Evolutionary conservation across 2,888 invertebrate genomes (phyloP).

Genomic region (Amblyteles armatorius): DNA sequence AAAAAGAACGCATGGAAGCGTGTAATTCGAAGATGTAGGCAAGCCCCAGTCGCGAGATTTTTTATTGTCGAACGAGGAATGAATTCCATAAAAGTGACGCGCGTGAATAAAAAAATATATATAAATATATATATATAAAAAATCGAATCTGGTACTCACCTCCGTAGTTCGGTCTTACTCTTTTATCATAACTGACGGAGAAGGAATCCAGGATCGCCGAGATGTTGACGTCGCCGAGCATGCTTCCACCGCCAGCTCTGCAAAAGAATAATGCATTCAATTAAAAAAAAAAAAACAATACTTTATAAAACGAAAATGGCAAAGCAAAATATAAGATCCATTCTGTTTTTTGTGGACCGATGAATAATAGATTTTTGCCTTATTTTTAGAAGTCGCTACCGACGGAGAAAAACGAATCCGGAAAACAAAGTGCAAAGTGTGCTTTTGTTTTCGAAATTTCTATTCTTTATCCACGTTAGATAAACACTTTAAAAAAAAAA

Average conservation of each 20-base stretch:
- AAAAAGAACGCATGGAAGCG: neutral
- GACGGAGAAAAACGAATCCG: neutral
- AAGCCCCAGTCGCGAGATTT: conserved; percentile 35
- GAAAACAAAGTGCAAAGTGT: neutral
- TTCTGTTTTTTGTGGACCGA: too few relatives aligned
- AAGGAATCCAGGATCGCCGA: conserved; percentile 97
- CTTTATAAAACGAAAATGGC: too few relatives aligned
- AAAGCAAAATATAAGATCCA: too few relatives aligned
- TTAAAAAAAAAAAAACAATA: neutral
- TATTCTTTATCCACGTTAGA: too few relatives aligned
- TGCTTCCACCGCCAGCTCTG: conserved; percentile 92
- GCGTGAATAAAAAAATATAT: conserved; percentile 19
- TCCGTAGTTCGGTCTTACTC: conserved; percentile 99
- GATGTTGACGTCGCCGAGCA: conserved; percentile 97
- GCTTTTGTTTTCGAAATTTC: too few relatives aligned
- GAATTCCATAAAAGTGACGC: conserved; percentile 30
- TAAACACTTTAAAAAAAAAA: neutral
- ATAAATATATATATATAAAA: neutral
- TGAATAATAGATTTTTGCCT: too few relatives aligned
- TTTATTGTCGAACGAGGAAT: conserved; percentile 24
- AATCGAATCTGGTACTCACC: conserved; percentile 88
- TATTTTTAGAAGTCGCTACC: too few relatives aligned
- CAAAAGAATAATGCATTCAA: conserved; percentile 73
- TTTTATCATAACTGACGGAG: conserved; percentile 99
- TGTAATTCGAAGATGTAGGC: conserved; percentile 32